Conservation (phyloP, 2,113 vertebrate species). For the Pseudonaja textilis region DNA sequence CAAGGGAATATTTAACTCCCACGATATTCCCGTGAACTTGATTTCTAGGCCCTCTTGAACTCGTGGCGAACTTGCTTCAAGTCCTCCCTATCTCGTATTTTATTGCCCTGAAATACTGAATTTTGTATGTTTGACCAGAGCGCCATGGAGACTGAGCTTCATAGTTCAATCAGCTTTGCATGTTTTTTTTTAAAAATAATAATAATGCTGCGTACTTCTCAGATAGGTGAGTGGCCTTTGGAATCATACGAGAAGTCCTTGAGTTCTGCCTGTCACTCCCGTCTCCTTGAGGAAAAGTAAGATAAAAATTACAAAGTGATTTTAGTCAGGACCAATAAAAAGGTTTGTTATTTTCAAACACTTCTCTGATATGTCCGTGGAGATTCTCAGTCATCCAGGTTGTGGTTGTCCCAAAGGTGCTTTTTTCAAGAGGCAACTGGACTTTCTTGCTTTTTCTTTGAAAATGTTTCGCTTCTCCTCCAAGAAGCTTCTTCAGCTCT, state of each 20-base stretch:
- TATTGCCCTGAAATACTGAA: not conserved
- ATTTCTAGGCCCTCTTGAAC: not conserved
- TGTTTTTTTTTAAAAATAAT: not conserved
- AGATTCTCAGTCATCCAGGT: too few species aligned
- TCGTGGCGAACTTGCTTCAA: not conserved
- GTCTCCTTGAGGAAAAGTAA: not conserved
- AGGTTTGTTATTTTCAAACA: not conserved
- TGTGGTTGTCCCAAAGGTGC: too few species aligned
- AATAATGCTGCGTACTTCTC: not conserved
- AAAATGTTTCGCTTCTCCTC: too few species aligned
- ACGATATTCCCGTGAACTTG: not conserved
- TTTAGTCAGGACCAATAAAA: not conserved
- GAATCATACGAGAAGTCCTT: not conserved
- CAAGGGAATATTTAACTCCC: not conserved
- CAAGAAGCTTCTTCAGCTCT: too few species aligned
- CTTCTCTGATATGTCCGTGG: not conserved
- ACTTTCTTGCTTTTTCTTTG: too few species aligned
- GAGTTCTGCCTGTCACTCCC: not conserved
- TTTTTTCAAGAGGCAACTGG: too few species aligned
- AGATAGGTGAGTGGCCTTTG: not conserved
- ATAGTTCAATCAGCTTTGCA: not conserved
- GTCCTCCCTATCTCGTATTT: not conserved
- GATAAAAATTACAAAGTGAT: not conserved
- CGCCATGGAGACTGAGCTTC: not conserved
- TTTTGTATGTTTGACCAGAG: not conserved